Conservation (phyloP, 2,797 vertebrate species). For the Botia kubotai region DNA sequence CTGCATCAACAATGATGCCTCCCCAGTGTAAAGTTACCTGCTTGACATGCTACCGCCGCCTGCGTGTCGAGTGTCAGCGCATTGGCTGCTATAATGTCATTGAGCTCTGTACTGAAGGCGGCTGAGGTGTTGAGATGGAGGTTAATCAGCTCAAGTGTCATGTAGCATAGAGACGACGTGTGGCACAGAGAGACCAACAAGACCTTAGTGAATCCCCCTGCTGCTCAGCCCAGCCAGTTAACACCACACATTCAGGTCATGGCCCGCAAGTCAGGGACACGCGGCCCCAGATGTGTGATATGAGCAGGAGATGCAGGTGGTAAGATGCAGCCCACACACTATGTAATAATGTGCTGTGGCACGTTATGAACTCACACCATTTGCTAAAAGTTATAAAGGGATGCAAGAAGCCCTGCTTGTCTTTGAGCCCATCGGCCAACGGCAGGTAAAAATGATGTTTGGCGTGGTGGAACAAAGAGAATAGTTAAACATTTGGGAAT, state of each 20-base stretch:
- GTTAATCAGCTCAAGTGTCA: slow-evolving; percentile 53
- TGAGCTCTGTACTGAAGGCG: slow-evolving; percentile 41
- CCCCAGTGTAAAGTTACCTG: slow-evolving; percentile 34
- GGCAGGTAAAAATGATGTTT: background rate
- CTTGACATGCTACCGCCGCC: slow-evolving; percentile 50
- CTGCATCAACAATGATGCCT: slow-evolving; percentile 13
- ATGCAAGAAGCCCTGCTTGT: slow-evolving; percentile 29
- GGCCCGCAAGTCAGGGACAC: slow-evolving; percentile 67
- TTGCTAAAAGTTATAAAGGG: slow-evolving; percentile 55
- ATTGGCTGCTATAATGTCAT: slow-evolving; percentile 52
- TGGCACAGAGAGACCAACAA: slow-evolving; percentile 52
- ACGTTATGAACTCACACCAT: slow-evolving; percentile 76
- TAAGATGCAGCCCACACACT: slow-evolving; percentile 63
- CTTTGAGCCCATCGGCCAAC: slow-evolving; percentile 40
- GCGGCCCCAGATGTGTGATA: slow-evolving; percentile 77
- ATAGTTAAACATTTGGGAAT: background rate
- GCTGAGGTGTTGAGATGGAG: slow-evolving; percentile 36
- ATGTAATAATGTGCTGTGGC: slow-evolving; percentile 60
- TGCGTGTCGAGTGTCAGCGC: slow-evolving; percentile 39
- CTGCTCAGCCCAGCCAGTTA: slow-evolving; percentile 77
- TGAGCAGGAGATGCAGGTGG: slow-evolving; percentile 65
- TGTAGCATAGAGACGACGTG: slow-evolving; percentile 27
- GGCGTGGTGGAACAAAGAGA: background rate
- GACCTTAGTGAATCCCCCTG: slow-evolving; percentile 50
- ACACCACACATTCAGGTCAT: slow-evolving; percentile 74